A percentile compares a stretch with the other conserved stretches of the same genome.
These are phyloP conservation scores for Meteorus cinctellus DNA, from an alignment of 2,888 invertebrate genomes.

Conservation along the genomic window DNA sequence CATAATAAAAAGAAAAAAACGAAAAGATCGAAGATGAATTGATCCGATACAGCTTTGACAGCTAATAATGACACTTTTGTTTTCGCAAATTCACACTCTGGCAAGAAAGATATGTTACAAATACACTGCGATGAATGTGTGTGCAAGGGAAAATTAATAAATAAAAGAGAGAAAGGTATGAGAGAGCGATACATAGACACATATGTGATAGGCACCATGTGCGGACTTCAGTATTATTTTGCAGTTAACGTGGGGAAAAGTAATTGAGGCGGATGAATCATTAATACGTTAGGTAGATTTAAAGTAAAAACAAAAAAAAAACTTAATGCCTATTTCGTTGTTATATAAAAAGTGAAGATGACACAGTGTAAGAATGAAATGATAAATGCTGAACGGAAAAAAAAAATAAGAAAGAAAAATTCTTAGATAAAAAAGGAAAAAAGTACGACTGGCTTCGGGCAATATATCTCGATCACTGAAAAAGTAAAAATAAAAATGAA, in stretches of 20 bases:
- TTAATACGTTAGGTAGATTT: conserved; percentile 62
- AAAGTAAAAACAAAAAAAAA: conserved; percentile 44
- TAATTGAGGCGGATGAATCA: conserved; percentile 42
- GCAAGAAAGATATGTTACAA: conserved; percentile 45
- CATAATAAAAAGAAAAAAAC: not conserved
- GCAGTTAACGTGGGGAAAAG: conserved; percentile 61
- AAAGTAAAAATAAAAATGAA: conserved; percentile 20
- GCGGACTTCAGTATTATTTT: conserved; percentile 74
- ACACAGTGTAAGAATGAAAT: conserved; percentile 39
- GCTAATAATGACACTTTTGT: conserved; percentile 44
- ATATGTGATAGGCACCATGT: conserved; percentile 73
- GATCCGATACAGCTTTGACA: conserved; percentile 52
- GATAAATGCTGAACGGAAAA: conserved; percentile 19
- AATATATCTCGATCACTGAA: not conserved
- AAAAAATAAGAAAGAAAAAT: not conserved
- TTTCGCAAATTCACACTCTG: conserved; percentile 68
- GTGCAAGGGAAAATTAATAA: conserved; percentile 34
- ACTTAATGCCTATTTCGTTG: conserved; percentile 60
- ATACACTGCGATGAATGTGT: conserved; percentile 46
- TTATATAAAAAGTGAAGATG: conserved; percentile 49
- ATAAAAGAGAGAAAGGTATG: conserved; percentile 14
- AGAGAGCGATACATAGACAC: conserved; percentile 60
- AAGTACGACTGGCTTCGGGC: conserved; percentile 5
- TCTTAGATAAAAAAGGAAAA: conserved; percentile 1
- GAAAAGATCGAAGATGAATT: not conserved